phyloP scores from a whole-genome alignment of 2,888 invertebrate genomes.

The Meiosimyza decipiens region DNA sequence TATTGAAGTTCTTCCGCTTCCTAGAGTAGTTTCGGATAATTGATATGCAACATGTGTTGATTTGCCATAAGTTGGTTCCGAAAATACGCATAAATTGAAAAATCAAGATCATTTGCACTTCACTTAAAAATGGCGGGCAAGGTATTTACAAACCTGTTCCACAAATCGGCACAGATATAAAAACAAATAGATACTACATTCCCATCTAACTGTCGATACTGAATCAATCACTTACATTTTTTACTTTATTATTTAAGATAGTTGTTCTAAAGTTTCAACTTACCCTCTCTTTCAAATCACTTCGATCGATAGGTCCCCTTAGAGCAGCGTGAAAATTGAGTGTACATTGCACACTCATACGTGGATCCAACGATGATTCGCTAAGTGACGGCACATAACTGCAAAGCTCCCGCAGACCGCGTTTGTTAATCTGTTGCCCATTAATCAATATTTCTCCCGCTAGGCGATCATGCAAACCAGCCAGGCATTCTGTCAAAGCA shows the following conservation, averaged over 20 bases:
- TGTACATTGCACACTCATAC: conserved; percentile 91
- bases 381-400: conserved; percentile 65
- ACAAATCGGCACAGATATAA: too few species aligned
- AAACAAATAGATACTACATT: too few species aligned
- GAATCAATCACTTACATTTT: background rate
- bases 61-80: too few species aligned
- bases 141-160: too few species aligned
- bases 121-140: too few species aligned
- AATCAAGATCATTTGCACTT: too few species aligned
- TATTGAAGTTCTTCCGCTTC: too few species aligned
- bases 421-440: conserved; percentile 82
- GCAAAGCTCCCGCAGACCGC: conserved; percentile 80
- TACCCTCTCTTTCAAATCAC: conserved; percentile 79
- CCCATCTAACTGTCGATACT: too few species aligned
- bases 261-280: conserved; percentile 48
- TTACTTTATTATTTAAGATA: background rate
- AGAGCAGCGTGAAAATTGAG: conserved; percentile 85
- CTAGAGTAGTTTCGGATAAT: too few species aligned
- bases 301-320: conserved; percentile 65
- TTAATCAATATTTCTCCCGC: conserved; percentile 87
- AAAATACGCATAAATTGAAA: too few species aligned
- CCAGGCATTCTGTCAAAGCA: conserved; percentile 84
- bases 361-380: conserved; percentile 69
- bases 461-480: conserved; percentile 77
- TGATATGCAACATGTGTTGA: too few species aligned